Base-by-base conservation (phyloP, 2,888 invertebrate species). In the Pandemis corylana region DNA sequence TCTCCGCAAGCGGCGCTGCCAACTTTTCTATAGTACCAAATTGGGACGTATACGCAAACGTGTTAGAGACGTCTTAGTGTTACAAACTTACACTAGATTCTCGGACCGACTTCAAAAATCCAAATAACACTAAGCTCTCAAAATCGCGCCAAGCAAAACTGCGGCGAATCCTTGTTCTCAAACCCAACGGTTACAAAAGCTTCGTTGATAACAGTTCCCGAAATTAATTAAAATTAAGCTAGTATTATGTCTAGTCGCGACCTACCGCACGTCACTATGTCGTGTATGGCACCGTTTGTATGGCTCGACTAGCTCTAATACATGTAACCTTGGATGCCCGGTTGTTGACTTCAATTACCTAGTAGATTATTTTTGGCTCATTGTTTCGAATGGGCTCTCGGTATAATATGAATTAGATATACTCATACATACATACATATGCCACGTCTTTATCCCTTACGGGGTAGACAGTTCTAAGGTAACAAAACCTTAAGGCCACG, bases 261-360 rank as follows among this genome's bases (percentile, higher is more conserved):
- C 59, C 59, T 59, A 59, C 59, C 59, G 28, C 59, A 59, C 20
- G 7, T 20, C 15, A 53, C 5, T 53, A 20, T 20, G 56, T 20
- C 13, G 56, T 15, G 20, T 59, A 12, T 59, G 12, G 53, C 9
- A 44, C 5, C 28, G 28, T 36, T 36, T 46, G 64, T 28, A 13
- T 28, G 44, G 12, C 46, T 12, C 46, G 12, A 5, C 46, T 46
- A 64, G 44, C 13, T n/a, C 65, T 65, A 65, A 65, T 51, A 7
- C 36, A 13, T 49, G 44, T 49, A 28, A 64, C 72, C 72, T 73
- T 73, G 72, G 12, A 0, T 64, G 56, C 49, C 65, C 65, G 65
- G 28, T 49, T 36, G 53, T 68, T 44, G 53, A 9, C 62, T n/a
- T 66, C 65, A 61, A 12, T 71, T 64, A 66, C 71, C 65, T 71